phyloP scores from a whole-genome alignment of 1,140 invertebrate genomes.

The Euura saliciscinereae region DNA sequence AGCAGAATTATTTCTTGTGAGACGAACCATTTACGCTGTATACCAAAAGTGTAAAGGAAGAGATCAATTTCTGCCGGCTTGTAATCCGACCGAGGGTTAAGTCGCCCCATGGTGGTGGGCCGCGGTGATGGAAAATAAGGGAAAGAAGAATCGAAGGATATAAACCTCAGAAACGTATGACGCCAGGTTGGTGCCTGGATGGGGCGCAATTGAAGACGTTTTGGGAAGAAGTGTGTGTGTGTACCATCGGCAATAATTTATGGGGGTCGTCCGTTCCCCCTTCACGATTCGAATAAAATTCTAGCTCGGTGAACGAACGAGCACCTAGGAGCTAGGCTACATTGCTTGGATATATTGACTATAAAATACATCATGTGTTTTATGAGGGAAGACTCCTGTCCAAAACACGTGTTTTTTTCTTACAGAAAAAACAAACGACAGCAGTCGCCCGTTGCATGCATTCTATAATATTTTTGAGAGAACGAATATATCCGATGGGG shows the following conservation, averaged over 20 bases:
- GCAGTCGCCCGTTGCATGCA: too few relatives aligned
- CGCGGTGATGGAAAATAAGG: background rate
- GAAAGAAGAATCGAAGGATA: background rate
- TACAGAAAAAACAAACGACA: too few relatives aligned
- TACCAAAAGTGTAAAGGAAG: background rate
- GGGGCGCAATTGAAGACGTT: background rate
- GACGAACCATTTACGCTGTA: too few relatives aligned
- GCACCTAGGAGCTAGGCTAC: background rate
- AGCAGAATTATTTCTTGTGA: too few relatives aligned
- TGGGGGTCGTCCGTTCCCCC: background rate
- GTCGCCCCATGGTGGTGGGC: background rate
- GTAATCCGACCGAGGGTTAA: background rate
- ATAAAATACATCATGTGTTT: conserved; percentile 27
- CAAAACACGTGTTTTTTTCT: conserved; percentile 24
- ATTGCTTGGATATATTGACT: background rate
- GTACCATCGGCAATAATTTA: background rate
- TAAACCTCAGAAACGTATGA: background rate
- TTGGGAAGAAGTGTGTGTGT: too few relatives aligned
- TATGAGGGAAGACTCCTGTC: conserved; percentile 34
- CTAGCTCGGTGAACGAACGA: background rate
- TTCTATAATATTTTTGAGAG: too few relatives aligned
- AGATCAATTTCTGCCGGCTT: background rate
- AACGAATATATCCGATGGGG: too few relatives aligned
- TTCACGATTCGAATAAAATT: conserved; percentile 4
- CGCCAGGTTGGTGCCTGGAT: background rate